A percentile compares a stretch with the other conserved stretches of the same genome.
Evolutionary conservation across 1,140 invertebrate genomes (phyloP).

Genomic region (Pseudomyrmex concolor): DNA sequence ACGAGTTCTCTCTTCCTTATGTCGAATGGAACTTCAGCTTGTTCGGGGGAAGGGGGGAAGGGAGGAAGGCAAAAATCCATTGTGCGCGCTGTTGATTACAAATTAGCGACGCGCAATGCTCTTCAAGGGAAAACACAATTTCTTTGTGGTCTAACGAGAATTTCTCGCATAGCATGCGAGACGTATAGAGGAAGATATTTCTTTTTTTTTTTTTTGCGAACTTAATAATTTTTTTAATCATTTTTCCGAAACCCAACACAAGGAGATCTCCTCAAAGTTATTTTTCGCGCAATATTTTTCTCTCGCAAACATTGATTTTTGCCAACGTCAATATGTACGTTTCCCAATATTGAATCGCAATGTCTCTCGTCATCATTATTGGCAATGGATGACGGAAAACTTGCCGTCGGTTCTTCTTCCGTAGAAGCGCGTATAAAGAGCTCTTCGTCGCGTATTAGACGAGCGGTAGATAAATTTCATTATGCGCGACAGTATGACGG

Average conservation of each 20-base stretch:
- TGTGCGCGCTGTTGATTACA: not conserved
- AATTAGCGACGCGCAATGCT: conserved; percentile 28
- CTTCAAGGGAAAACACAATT: not conserved
- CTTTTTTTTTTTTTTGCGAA: not conserved
- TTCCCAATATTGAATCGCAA: not conserved
- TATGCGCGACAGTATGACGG: conserved; percentile 35
- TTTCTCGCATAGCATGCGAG: not conserved
- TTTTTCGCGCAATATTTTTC: conserved; percentile 16
- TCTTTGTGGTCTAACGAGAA: conserved; percentile 2
- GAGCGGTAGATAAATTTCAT: conserved; percentile 51
- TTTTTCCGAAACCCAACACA: conserved; percentile 21
- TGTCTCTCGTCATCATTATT: conserved; percentile 14
- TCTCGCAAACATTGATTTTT: not conserved
- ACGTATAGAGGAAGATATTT: not conserved
- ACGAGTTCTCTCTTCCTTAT: conserved; percentile 9
- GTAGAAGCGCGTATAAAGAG: conserved; percentile 6
- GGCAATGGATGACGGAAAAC: conserved; percentile 18
- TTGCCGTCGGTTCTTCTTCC: not conserved
- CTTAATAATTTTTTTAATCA: conserved; percentile 8
- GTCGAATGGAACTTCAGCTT: conserved; percentile 16
- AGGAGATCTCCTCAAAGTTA: not conserved
- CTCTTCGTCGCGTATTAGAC: conserved; percentile 13
- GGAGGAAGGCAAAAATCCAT: conserved; percentile 30
- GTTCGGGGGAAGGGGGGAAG: not conserved
- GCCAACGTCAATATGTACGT: not conserved